phyloP scores from a whole-genome alignment of 2,113 vertebrate species.

The Xiphophorus hellerii region DNA sequence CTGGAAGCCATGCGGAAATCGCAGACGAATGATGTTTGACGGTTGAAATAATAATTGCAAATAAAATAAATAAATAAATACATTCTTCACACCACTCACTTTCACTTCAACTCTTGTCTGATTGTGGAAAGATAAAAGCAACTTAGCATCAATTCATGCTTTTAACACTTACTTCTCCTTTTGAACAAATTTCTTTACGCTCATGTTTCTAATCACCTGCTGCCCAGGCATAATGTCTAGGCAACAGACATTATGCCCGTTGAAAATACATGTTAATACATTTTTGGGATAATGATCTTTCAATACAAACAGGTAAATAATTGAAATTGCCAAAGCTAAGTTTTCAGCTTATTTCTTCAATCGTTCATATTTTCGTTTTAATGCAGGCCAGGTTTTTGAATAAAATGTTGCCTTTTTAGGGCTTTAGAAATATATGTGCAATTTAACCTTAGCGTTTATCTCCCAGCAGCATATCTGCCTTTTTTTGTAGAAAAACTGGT shows the following conservation, averaged over 20 bases:
- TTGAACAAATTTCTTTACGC: background rate
- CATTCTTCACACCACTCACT: constrained; percentile 3
- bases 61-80: no score
- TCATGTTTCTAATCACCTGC: background rate
- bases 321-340: background rate
- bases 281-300: background rate
- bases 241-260: background rate
- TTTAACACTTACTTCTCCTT: background rate
- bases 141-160: background rate
- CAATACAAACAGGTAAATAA: background rate
- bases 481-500: no score
- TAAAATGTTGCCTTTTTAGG: background rate
- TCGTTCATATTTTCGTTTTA: background rate
- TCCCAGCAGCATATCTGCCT: no score
- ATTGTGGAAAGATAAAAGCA: constrained; percentile 8
- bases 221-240: background rate
- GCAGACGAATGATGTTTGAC: constrained; percentile 37
- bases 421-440: no score
- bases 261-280: background rate
- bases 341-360: background rate
- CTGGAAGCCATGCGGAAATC: constrained; percentile 22
- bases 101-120: constrained; percentile 15
- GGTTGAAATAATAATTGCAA: constrained; percentile 6
- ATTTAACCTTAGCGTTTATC: no score
- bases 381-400: background rate